Evolutionary conservation across 2,113 vertebrate species (phyloP), one percentile per base, ranked within the genome.

Genomic region (Passer montanus): DNA sequence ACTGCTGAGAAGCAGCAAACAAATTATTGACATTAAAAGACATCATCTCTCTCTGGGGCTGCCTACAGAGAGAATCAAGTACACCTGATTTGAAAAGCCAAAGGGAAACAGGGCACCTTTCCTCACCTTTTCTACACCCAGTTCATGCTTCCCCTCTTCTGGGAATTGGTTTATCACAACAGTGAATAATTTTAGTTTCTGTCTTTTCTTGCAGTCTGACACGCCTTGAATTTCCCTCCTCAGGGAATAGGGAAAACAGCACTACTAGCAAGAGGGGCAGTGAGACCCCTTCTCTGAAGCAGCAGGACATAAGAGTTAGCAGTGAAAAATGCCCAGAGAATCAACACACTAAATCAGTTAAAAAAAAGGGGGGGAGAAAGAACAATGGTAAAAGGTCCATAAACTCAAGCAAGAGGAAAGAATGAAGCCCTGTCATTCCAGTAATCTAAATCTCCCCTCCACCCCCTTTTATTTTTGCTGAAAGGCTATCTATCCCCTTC

Each of bases 381-480:
- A 31, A 79, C 4, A 8, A 15, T 35, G 23, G 11, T n/a, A 92
- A 80, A 52, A 86, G 22, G 30, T 68, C 19, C 39, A 88, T 15
- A 90, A 94, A 90, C 64, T 66, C 59, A 80, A 73, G 27, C 10
- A 87, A 79, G 53, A 77, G 35, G 28, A 75, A 83, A 69, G 55
- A 93, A 81, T 14, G 26, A 90, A 86, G 37, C 5, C 43, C 33
- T n/a, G 22, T 13, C 10, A 74, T 8, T 28, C 5, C 19, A 43
- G 23, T 59, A 85, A 55, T 9, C 17, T 62, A 62, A 39, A 62
- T 37, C 59, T 28, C 26, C 24, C 37, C 59, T 60, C 11, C 17
- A 18, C 26, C 37, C 6, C 15, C 7, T 49, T 31, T 44, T n/a
- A 5, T 87, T 86, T 88, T 74, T 86, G 55, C 39, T 39, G 13